These are phyloP conservation scores for Drosophila kurseongensis DNA, from an alignment of 1,140 invertebrate genomes.

Conservation along the genomic window DNA sequence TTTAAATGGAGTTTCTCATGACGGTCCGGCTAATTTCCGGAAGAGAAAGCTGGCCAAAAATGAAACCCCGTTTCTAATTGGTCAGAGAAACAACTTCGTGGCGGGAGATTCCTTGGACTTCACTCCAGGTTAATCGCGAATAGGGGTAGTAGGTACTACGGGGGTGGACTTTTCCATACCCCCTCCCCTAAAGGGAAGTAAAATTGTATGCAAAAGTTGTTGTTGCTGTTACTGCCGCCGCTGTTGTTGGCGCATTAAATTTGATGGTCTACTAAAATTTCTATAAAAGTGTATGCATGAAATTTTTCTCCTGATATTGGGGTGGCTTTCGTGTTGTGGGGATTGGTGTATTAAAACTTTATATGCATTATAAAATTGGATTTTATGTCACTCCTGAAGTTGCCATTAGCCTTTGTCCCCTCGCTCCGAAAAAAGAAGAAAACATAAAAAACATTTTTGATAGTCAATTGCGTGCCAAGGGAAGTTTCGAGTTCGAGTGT, in stretches of 20 bases:
- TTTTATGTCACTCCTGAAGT: conserved; percentile 74
- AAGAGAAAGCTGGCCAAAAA: conserved; percentile 47
- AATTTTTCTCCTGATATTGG: conserved; percentile 44
- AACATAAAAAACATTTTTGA: conserved; percentile 67
- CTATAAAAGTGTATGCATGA: conserved; percentile 72
- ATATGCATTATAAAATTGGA: conserved; percentile 82
- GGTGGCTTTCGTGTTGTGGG: conserved; percentile 13
- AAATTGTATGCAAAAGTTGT: conserved; percentile 73
- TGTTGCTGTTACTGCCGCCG: conserved; percentile 15
- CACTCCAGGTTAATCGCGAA: conserved; percentile 9
- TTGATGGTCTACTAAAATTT: conserved; percentile 80
- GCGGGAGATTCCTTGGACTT: neutral
- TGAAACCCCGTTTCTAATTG: conserved; percentile 59
- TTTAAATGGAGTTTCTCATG: conserved; percentile 5
- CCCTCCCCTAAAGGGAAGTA: conserved; percentile 32
- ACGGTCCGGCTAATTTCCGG: conserved; percentile 51
- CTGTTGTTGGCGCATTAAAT: conserved; percentile 69
- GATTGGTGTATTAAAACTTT: conserved; percentile 73
- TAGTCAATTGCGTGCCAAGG: conserved; percentile 73
- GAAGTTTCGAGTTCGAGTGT: conserved; percentile 53
- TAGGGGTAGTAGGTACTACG: neutral
- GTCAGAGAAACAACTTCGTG: conserved; percentile 7
- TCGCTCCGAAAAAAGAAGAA: conserved; percentile 6
- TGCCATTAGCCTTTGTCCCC: conserved; percentile 55
- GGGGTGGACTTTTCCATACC: conserved; percentile 6